Evolutionary conservation across 1,140 invertebrate species (phyloP), one percentile per base, ranked within the genome.

Genomic region (Lutraria rhynchaena): DNA sequence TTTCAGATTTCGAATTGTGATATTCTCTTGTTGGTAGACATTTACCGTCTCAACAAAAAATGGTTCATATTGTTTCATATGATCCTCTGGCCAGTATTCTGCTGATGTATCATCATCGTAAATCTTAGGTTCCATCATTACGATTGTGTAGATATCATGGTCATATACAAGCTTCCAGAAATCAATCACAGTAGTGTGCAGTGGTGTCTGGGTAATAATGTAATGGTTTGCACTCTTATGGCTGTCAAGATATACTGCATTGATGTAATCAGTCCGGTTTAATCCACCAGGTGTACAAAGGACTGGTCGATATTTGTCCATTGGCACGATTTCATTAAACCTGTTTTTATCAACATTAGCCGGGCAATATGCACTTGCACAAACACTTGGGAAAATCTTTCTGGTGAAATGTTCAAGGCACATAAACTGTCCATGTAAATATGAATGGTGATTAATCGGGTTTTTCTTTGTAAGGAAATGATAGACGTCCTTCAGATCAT

Each of bases 261-360:
- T 91, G 4, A 91, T 89, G 61, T 90, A 91, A 55, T 92, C 90
- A 94, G 69, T 94, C 93, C 85, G 94, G 88, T 92, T 81, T 22
- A 86, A 35, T 0, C 85, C 85, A 35, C 87, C 87, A n/a, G 87
- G 83, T 29, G 89, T 88, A 29, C 17, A 49, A 24, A 91, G 70
- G 15, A 85, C 35, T 0, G 90, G 89, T 17, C 90, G 84, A 67
- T 85, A 82, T 11, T 75, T 67, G 49, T 91, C 86, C 0, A 76
- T 71, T 3, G 90, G 89, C 3, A 90, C 49, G 5, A 91, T 86
- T 69, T 89, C 88, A 15, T 74, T 61, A 57, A 87, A 92, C 11
- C 91, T 74, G 81, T 92, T 92, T 69, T 90, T 92, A 0, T 85
- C 55, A 1, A 74, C 53, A 81, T 92, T 92, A 1, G 44, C 67